phyloP scores from a whole-genome alignment of 2,797 vertebrate genomes.

The Naso thynnoides region DNA sequence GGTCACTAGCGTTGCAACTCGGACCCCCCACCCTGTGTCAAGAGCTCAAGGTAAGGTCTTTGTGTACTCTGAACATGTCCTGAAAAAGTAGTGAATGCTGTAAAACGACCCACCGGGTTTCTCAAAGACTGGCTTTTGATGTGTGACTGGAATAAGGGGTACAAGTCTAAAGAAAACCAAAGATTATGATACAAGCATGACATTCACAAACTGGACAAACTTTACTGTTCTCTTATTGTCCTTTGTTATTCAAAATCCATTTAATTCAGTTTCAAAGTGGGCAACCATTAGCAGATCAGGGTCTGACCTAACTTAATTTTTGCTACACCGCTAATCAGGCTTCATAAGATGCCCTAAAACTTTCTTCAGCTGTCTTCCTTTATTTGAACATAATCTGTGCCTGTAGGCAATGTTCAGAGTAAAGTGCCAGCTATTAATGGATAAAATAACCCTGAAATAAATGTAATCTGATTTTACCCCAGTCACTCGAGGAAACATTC shows the following conservation, averaged over 20 bases:
- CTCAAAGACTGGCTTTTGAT: conserved; percentile 33
- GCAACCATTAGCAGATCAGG: conserved; percentile 23
- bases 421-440: conserved; percentile 74
- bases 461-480: conserved; percentile 72
- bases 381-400: conserved; percentile 70
- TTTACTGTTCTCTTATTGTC: conserved; percentile 34
- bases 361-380: conserved; percentile 65
- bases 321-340: conserved; percentile 48
- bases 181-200: conserved; percentile 13
- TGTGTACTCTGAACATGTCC: conserved; percentile 35
- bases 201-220: not conserved
- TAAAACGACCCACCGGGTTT: conserved; percentile 32
- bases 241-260: conserved; percentile 41
- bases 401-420: conserved; percentile 66
- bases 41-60: too few relatives aligned
- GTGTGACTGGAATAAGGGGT: conserved; percentile 46
- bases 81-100: conserved; percentile 33
- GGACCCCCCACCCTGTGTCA: too few relatives aligned
- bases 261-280: conserved; percentile 35
- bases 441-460: conserved; percentile 75
- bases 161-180: conserved; percentile 28
- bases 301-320: conserved; percentile 53
- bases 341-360: conserved; percentile 57
- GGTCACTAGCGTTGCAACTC: too few relatives aligned
- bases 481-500: conserved; percentile 42